Percentiles rank a stretch among this genome's conserved stretches.
Conservation (phyloP, 2,888 invertebrate genomes). For the Chalcis sispes region DNA sequence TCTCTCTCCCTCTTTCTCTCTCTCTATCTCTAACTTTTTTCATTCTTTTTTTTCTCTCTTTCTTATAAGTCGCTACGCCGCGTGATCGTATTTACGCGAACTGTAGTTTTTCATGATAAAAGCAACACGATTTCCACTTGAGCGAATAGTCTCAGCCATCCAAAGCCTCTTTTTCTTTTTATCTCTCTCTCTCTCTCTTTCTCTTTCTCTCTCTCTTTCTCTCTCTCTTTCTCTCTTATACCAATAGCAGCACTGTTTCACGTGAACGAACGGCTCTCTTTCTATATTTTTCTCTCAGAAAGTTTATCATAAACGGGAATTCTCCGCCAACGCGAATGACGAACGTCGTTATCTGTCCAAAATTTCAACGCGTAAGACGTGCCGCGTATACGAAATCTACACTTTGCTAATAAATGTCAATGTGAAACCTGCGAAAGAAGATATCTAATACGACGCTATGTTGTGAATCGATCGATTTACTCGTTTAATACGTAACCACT, state of each 20-base stretch:
- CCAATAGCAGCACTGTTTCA: no score
- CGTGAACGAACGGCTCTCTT: no score
- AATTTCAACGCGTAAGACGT: background rate
- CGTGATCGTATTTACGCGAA: constrained; percentile 2
- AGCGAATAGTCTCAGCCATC: constrained; percentile 10
- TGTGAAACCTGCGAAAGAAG: background rate
- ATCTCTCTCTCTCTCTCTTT: background rate
- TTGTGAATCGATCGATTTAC: no score
- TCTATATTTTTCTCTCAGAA: background rate
- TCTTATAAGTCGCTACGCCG: background rate
- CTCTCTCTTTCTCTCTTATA: no score
- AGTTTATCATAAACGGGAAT: constrained; percentile 28
- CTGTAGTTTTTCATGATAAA: constrained; percentile 29
- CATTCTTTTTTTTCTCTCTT: background rate
- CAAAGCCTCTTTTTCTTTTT: background rate
- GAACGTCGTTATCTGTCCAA: constrained; percentile 6
- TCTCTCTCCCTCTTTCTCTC: background rate
- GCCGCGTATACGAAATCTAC: background rate
- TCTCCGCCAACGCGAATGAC: background rate
- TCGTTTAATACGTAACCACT: no score
- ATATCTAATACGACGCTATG: background rate
- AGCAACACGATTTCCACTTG: constrained; percentile 37
- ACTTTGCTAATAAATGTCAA: no score
- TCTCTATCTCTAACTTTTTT: constrained; percentile 2
- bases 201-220: background rate